Evolutionary conservation across 2,888 invertebrate genomes (phyloP), one percentile per base, ranked within the genome.

Genomic region (Strigamia transsilvanica): DNA sequence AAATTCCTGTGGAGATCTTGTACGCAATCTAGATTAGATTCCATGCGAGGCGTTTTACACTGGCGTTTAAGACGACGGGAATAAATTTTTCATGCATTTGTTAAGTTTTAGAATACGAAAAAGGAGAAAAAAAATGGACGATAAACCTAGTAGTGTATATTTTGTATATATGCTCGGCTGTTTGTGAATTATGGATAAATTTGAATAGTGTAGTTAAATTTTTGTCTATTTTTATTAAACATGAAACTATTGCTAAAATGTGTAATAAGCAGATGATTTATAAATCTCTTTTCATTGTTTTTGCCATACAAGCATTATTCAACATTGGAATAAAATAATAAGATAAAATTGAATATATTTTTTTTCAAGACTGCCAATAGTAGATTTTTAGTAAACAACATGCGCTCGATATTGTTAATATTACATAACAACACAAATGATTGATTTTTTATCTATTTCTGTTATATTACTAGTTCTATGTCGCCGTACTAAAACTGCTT

Each of bases 191-290:
- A 73, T 32, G 27, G 73, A 73, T 73, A 73, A 73, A 73, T 73
- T 73, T 73, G 73, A 73, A 32, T 73, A 73, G 73, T 73, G 73
- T 73, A 73, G 73, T 73, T 32, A 73, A 73, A 56, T 56, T 73
- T 73, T 73, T 73, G 73, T 73, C 73, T 73, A 73, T 73, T 73
- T 73, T 73, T 73, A 73, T 32, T 73, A 73, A 73, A 73, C 32
- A 73, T 32, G 27, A 73, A 73, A 73, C 13, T 73, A 73, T 73
- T 32, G 32, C 32, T 73, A 15, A 73, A 66, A 73, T 32, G 27
- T 73, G 73, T 73, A 73, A 73, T 27, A 73, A 73, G 27, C 73
- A 73, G 32, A 73, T 73, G 27, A 32, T 73, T 73, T 73, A 32
- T 23, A 73, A 32, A 32, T 27, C 10, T 27, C 32, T 51, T 51